Evolutionary conservation across 2,113 vertebrate species (phyloP), one percentile per base, ranked within the genome.

Genomic region (Chionis minor): DNA sequence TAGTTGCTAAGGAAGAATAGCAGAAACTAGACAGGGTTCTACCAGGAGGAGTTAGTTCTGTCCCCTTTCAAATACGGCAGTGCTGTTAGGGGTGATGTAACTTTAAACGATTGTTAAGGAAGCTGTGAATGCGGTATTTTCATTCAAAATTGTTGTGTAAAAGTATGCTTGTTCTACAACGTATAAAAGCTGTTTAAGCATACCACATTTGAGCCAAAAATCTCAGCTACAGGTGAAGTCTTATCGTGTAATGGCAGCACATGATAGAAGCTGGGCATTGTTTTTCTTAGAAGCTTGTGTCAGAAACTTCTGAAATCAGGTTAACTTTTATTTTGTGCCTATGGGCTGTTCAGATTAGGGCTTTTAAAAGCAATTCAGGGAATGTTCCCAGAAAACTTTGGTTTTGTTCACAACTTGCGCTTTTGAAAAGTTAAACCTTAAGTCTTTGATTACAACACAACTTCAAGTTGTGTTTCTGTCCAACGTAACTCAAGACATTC

Each of bases 191-290:
- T 9, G 5, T 66, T 94, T 66, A 67, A 63, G 8, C 0, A 1
- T 47, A 14, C 9, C 8, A 21, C 2, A 16, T 33, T 59, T 30
- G 7, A 10, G 26, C 17, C 3, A 9, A 22, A 11, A 3, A 1
- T 72, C n/a, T 79, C 1, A 0, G 28, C 61, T 49, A 19, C 7
- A 49, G 51, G 5, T 79, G 49, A 66, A 55, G 14, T 27, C 19
- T 71, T 8, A 10, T 44, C 3, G 0, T 4, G 5, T 35, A 24
- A 35, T 20, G 10, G 72, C 40, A 49, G 21, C 52, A 18, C 3
- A 1, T 2, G 3, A 2, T 22, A 73, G 59, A 22, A 51, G 13
- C 24, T 40, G 40, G 45, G 8, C 3, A 0, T 16, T 3, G 9
- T 7, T 72, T 3, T 86, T 85, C 30, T 75, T 85, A 65, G 27